A percentile compares a stretch with the other conserved stretches of the same genome.
Conservation (phyloP, 1,140 invertebrate genomes). For the Leguminivora glycinivorella region DNA sequence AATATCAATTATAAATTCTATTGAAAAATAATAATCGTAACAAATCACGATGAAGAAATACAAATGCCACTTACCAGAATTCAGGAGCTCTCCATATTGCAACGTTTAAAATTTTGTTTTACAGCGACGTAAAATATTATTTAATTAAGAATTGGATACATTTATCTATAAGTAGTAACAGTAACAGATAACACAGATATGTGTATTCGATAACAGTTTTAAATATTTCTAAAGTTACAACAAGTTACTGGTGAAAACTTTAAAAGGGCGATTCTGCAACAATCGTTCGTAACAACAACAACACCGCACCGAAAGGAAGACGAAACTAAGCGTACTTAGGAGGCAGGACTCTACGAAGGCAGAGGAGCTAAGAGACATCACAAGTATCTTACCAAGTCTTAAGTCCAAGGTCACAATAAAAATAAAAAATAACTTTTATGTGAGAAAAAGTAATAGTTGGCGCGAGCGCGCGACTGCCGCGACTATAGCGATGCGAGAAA, state of each 20-base stretch:
- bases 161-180: constrained; percentile 71
- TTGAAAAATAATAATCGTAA: too few species aligned
- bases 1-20: too few species aligned
- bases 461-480: constrained; percentile 45
- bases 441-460: constrained; percentile 33
- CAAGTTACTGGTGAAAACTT: constrained; percentile 44
- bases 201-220: constrained; percentile 70
- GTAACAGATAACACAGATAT: constrained; percentile 76
- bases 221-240: constrained; percentile 73
- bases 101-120: constrained; percentile 46
- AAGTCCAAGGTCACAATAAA: constrained; percentile 29
- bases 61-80: constrained; percentile 50
- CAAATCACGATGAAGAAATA: background rate
- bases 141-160: constrained; percentile 54
- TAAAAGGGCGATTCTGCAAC: constrained; percentile 45
- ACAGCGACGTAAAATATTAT: constrained; percentile 60
- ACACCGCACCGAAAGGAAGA: constrained; percentile 65
- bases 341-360: constrained; percentile 44
- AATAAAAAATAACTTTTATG: constrained; percentile 36
- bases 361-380: constrained; percentile 66
- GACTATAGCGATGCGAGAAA: constrained; percentile 48
- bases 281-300: constrained; percentile 67
- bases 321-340: constrained; percentile 57
- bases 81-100: constrained; percentile 39
- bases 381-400: constrained; percentile 42